Evolutionary conservation across 2,888 invertebrate genomes (phyloP), one percentile per base, ranked within the genome.

Genomic region (Oscheius onirici): DNA sequence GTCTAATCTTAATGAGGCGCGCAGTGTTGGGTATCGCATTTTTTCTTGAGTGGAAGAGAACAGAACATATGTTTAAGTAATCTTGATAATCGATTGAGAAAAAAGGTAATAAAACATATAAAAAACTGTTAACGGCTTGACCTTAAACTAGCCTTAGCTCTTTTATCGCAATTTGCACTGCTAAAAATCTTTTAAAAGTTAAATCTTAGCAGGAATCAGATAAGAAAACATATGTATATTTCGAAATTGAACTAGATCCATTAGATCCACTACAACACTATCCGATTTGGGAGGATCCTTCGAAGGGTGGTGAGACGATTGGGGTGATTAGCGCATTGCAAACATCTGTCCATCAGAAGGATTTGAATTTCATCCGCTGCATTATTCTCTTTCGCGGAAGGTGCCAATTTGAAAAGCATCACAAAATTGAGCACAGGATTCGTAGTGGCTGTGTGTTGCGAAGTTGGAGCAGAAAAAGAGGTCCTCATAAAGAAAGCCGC

Each of bases 261-360:
- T 34, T 34, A 34, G n/a, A n/a, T n/a, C n/a, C 0, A 8, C 34
- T 34, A 34, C 5, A 34, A 8, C 8, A 34, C 5, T 34, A 34
- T 34, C 34, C 8, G 3, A 34, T 34, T 8, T 8, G 34, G 34
- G 34, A 34, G 34, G 34, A 34, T 34, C 8, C 34, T 34, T 34
- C 8, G 34, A 34, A 34, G 34, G 34, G 34, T 34, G 8, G 34
- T 8, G 34, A 34, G 34, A 34, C 34, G 63, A 63, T 46, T 17
- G 63, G 0, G 43, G 46, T 44, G 63, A 63, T 63, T 63, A 63
- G 63, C 49, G 49, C 63, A 60, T 60, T 63, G 49, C 63, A 63
- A 63, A 49, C 63, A 63, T 63, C 63, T 63, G 63, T 49, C 63
- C 60, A 20, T 41, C 22, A 13, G 49, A n/a, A n/a, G n/a, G n/a